phyloP scores from a whole-genome alignment of 2,113 vertebrate genomes.

The Brachyhypopomus occidentalis region DNA sequence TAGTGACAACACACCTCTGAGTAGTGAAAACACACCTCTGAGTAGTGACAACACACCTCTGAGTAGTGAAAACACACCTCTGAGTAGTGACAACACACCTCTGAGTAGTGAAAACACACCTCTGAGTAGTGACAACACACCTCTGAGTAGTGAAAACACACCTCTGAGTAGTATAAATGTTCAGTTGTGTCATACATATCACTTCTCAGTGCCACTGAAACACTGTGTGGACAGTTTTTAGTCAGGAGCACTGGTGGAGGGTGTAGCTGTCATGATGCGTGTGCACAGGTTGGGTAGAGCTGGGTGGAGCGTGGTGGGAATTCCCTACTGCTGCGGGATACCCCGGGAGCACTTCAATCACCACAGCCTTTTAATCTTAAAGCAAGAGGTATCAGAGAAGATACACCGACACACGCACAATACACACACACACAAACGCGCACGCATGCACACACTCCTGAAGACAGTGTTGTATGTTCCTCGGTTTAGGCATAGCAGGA shows the following conservation, averaged over 20 bases:
- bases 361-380: neutral
- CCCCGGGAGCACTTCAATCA: neutral
- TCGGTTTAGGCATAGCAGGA: too few species aligned
- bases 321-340: slow-evolving; percentile 59
- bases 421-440: too few species aligned
- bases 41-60: slow-evolving; percentile 1
- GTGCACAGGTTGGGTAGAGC: slow-evolving; percentile 49
- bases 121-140: slow-evolving; percentile 20
- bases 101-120: neutral
- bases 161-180: slow-evolving; percentile 35
- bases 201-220: slow-evolving; percentile 64
- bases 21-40: slow-evolving; percentile 23
- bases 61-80: neutral
- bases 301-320: slow-evolving; percentile 65
- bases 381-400: neutral
- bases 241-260: slow-evolving; percentile 55
- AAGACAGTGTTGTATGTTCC: too few species aligned
- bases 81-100: slow-evolving; percentile 8
- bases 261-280: slow-evolving; percentile 56
- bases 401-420: too few species aligned
- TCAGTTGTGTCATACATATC: slow-evolving; percentile 35
- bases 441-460: too few species aligned
- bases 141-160: slow-evolving; percentile 33
- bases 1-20: slow-evolving; percentile 31
- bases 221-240: slow-evolving; percentile 55